These are phyloP conservation scores for Nephrotoma appendiculata DNA, from an alignment of 2,888 invertebrate genomes.

Conservation along the genomic window DNA sequence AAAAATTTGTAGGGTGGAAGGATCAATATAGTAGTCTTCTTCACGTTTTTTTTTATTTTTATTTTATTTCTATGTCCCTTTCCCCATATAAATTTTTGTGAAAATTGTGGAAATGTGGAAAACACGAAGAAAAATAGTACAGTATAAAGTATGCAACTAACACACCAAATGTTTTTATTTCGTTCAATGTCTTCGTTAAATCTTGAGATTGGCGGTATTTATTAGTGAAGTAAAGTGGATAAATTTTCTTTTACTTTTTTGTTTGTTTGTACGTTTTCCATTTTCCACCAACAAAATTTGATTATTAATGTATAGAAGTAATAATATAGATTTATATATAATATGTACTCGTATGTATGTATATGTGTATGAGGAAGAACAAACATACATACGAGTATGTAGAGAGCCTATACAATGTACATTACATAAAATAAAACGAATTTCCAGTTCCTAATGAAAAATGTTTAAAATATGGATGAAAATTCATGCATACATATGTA, in stretches of 20 bases:
- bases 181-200: not conserved
- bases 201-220: not conserved
- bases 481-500: not conserved
- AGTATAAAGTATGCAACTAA: not conserved
- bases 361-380: not conserved
- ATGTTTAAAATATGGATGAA: not conserved
- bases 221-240: not conserved
- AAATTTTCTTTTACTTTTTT: not conserved
- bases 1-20: constrained; percentile 2
- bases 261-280: not conserved
- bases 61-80: not conserved
- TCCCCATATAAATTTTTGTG: not conserved
- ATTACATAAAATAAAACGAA: not conserved
- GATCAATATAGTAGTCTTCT: not conserved
- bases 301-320: not conserved
- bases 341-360: not conserved
- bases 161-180: not conserved
- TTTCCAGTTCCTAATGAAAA: not conserved
- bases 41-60: not conserved
- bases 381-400: not conserved
- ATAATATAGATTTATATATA: not conserved
- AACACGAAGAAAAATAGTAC: not conserved
- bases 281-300: not conserved
- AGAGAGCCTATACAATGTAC: not conserved
- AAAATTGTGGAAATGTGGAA: not conserved